Evolutionary conservation across 2,113 vertebrate genomes (phyloP).

Genomic region (Bubo bubo): DNA sequence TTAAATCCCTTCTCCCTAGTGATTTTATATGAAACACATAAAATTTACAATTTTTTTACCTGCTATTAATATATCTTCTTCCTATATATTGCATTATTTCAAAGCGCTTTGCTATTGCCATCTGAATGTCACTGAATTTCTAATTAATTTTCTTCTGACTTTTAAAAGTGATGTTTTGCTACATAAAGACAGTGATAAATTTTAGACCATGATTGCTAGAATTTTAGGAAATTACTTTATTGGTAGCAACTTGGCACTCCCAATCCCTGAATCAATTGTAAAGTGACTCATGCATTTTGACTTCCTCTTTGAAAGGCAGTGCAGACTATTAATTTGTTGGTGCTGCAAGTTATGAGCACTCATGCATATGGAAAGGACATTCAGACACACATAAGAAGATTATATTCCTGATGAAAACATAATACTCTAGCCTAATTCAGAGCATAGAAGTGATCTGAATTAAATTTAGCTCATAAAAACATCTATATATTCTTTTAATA

Average conservation of each 20-base stretch:
- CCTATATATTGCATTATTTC: not conserved
- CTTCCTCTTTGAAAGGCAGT: not conserved
- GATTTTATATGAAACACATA: not conserved
- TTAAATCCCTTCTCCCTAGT: not conserved
- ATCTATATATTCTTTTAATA: not conserved
- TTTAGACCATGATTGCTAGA: not conserved
- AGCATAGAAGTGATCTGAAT: not conserved
- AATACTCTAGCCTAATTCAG: not conserved
- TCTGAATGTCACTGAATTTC: not conserved
- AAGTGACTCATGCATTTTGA: slow-evolving; percentile 40
- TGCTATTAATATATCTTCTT: not conserved
- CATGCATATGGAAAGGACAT: not conserved
- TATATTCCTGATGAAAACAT: not conserved
- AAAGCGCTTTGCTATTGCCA: not conserved
- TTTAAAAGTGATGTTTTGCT: slow-evolving; percentile 11
- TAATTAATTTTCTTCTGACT: slow-evolving; percentile 42
- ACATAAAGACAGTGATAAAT: slow-evolving; percentile 50
- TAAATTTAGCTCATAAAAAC: not conserved
- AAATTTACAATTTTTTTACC: not conserved
- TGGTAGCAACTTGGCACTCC: slow-evolving; percentile 16
- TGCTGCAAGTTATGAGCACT: not conserved
- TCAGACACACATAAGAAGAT: not conserved
- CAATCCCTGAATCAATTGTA: slow-evolving; percentile 27
- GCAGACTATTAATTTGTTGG: not conserved
- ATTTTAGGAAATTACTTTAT: slow-evolving; percentile 56